Evolutionary conservation across 2,113 vertebrate species (phyloP).

Genomic region (Peromyscus polionotus): DNA sequence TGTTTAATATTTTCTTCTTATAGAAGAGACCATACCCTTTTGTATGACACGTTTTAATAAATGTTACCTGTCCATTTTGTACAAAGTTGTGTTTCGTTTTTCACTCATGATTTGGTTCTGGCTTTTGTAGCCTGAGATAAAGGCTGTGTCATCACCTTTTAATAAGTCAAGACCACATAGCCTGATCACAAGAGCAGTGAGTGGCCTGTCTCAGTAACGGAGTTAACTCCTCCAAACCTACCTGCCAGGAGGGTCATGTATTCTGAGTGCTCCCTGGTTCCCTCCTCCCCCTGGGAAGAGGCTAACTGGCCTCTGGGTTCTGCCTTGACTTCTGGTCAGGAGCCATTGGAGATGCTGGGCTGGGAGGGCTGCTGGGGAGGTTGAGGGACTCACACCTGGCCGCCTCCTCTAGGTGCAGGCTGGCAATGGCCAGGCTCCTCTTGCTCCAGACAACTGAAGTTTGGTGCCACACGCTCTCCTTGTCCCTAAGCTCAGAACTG

Average conservation of each 20-base stretch:
- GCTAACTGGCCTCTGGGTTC: not conserved
- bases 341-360: not conserved
- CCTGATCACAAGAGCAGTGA: not conserved
- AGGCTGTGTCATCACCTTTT: conserved; percentile 75
- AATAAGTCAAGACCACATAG: conserved; percentile 68
- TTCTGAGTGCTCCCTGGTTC: not conserved
- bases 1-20: conserved; percentile 92
- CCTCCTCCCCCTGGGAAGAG: not conserved
- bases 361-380: not conserved
- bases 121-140: conserved; percentile 77
- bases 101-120: conserved; percentile 83
- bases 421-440: not conserved
- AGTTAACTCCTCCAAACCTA: not conserved
- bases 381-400: not conserved
- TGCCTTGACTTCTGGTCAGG: not conserved
- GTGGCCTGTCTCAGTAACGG: not conserved
- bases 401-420: not conserved
- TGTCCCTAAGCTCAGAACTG: not conserved
- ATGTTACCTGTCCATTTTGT: conserved; percentile 90
- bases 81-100: conserved; percentile 85
- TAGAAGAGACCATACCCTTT: conserved; percentile 91
- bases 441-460: not conserved
- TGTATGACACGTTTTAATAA: conserved; percentile 93
- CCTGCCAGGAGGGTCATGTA: not conserved
- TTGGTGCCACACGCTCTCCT: not conserved